phyloP scores from a whole-genome alignment of 2,797 vertebrate genomes.

The Myotis pilosus region DNA sequence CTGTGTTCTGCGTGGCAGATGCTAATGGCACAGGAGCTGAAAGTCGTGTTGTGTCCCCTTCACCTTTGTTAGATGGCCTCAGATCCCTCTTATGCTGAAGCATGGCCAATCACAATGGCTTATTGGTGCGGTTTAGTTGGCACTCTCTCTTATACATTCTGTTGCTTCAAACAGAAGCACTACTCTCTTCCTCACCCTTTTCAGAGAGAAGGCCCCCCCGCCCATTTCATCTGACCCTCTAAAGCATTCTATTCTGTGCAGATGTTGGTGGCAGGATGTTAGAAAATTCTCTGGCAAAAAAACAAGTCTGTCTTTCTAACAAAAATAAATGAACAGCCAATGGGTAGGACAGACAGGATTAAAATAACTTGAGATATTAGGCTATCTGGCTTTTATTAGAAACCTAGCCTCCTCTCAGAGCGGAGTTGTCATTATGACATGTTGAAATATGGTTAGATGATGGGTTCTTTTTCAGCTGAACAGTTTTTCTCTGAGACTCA shows the following conservation, averaged over 20 bases:
- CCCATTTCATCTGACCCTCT: neutral
- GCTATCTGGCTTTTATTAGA: neutral
- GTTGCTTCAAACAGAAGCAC: constrained; percentile 55
- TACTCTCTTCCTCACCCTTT: constrained; percentile 47
- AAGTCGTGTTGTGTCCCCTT: neutral
- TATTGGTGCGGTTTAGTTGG: neutral
- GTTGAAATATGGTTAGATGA: neutral
- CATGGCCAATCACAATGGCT: neutral
- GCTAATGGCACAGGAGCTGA: neutral
- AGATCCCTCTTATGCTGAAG: neutral
- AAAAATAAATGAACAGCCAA: constrained; percentile 36
- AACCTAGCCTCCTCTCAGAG: neutral
- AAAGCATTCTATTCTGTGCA: constrained; percentile 61
- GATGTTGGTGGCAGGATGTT: constrained; percentile 62
- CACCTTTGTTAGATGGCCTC: neutral
- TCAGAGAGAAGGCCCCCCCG: neutral
- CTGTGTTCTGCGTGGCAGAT: neutral
- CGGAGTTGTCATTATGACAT: neutral
- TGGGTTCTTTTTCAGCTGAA: neutral
- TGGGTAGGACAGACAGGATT: neutral
- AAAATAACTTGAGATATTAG: constrained; percentile 3
- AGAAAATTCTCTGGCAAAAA: constrained; percentile 59
- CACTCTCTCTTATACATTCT: neutral
- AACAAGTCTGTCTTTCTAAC: constrained; percentile 50
- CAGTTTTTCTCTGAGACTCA: neutral